phyloP scores from a whole-genome alignment of 1,140 invertebrate genomes.

The Onthophagus taurus region DNA sequence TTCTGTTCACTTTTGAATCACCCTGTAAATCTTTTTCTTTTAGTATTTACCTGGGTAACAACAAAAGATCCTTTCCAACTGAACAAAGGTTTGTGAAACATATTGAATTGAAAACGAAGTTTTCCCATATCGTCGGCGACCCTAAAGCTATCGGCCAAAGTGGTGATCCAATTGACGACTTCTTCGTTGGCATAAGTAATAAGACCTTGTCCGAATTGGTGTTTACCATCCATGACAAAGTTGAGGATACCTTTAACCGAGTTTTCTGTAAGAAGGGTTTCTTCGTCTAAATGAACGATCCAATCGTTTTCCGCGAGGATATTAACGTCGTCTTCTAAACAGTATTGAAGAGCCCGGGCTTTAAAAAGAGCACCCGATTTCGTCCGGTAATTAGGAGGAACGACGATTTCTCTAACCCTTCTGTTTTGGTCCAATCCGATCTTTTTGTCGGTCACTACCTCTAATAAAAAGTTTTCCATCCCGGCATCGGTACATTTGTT shows the following conservation, averaged over 20 bases:
- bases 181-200: constrained; percentile 97
- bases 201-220: constrained; percentile 94
- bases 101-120: constrained; percentile 81
- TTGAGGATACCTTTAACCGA: constrained; percentile 87
- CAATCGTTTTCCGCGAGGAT: constrained; percentile 83
- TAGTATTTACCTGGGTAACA: constrained; percentile 75
- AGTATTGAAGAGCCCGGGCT: constrained; percentile 91
- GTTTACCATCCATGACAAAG: constrained; percentile 89
- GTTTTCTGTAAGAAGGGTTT: constrained; percentile 90
- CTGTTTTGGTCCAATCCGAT: constrained; percentile 64
- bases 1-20: too few relatives aligned
- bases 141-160: constrained; percentile 90
- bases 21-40: too few relatives aligned
- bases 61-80: constrained; percentile 98
- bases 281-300: constrained; percentile 97
- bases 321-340: constrained; percentile 85
- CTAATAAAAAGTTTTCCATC: constrained; percentile 92
- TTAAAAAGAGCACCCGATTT: constrained; percentile 90
- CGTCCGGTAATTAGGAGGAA: constrained; percentile 76
- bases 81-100: constrained; percentile 91
- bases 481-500: constrained; percentile 82
- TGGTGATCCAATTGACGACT: constrained; percentile 95
- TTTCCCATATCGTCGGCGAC: constrained; percentile 98
- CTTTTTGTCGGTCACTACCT: constrained; percentile 92
- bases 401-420: constrained; percentile 72